Conservation (phyloP, 2,113 vertebrate species). For the cattle (Bos taurus) region DNA sequence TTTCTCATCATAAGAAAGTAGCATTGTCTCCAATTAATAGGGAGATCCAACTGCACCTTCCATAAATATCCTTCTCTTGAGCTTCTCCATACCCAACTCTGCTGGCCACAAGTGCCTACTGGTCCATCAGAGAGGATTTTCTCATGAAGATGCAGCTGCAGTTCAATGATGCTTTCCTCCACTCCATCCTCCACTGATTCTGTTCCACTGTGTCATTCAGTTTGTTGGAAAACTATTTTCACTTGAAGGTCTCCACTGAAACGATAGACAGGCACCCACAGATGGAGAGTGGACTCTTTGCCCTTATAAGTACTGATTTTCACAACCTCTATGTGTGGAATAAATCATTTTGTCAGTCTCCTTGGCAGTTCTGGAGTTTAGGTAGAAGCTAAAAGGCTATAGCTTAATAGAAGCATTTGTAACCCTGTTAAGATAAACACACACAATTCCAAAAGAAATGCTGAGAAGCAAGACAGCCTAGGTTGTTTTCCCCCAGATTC, state of each 20-base stretch:
- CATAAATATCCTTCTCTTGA: neutral
- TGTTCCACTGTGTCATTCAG: neutral
- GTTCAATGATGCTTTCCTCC: neutral
- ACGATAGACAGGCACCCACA: neutral
- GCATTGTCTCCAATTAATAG: neutral
- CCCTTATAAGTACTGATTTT: neutral
- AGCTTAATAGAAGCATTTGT: slow-evolving; percentile 8
- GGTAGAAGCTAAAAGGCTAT: neutral
- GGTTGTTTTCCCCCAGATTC: neutral
- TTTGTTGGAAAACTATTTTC: neutral
- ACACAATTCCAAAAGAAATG: slow-evolving; percentile 9
- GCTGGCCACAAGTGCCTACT: neutral
- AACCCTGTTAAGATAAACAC: neutral
- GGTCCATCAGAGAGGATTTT: neutral
- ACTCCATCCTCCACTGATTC: neutral
- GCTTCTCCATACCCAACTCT: neutral
- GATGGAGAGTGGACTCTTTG: neutral
- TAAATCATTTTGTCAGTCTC: neutral
- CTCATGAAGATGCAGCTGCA: neutral
- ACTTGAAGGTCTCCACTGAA: neutral
- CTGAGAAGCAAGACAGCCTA: neutral
- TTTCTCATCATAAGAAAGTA: neutral
- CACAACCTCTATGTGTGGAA: neutral
- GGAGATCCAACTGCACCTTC: neutral
- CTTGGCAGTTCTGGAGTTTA: neutral